phyloP scores from a whole-genome alignment of 2,888 invertebrate genomes.

The Hirtodrosophila confusa region DNA sequence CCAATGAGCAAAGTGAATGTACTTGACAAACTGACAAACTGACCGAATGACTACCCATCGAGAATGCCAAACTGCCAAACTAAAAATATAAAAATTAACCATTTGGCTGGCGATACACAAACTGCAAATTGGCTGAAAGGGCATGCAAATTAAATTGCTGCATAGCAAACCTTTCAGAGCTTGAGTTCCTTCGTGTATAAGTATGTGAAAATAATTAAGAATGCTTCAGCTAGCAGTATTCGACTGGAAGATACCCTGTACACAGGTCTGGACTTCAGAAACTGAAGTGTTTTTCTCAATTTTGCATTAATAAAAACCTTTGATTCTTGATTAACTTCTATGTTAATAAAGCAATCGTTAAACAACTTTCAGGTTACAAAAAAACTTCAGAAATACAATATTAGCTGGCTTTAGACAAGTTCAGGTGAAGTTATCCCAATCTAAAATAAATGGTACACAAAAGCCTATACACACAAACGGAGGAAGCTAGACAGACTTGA shows the following conservation, averaged over 20 bases:
- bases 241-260: slow-evolving; percentile 3
- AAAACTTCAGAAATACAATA: too few species aligned
- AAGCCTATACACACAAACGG: too few species aligned
- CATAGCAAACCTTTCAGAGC: slow-evolving; percentile 27
- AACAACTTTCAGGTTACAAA: too few species aligned
- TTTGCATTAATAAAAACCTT: too few species aligned
- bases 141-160: slow-evolving; percentile 14
- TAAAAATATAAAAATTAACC: slow-evolving; percentile 4
- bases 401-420: too few species aligned
- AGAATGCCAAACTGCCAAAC: slow-evolving; percentile 14
- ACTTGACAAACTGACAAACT: slow-evolving; percentile 23
- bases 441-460: too few species aligned
- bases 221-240: background rate
- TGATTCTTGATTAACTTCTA: too few species aligned
- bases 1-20: slow-evolving; percentile 31
- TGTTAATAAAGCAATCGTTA: too few species aligned
- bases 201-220: background rate
- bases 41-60: background rate
- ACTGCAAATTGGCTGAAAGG: slow-evolving; percentile 29
- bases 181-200: slow-evolving; percentile 36
- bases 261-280: too few species aligned
- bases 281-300: too few species aligned
- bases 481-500: too few species aligned
- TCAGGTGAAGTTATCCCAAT: too few species aligned
- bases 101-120: background rate